Evolutionary conservation across 2,113 vertebrate species (phyloP).

Genomic region (Mormyrus iriodes): DNA sequence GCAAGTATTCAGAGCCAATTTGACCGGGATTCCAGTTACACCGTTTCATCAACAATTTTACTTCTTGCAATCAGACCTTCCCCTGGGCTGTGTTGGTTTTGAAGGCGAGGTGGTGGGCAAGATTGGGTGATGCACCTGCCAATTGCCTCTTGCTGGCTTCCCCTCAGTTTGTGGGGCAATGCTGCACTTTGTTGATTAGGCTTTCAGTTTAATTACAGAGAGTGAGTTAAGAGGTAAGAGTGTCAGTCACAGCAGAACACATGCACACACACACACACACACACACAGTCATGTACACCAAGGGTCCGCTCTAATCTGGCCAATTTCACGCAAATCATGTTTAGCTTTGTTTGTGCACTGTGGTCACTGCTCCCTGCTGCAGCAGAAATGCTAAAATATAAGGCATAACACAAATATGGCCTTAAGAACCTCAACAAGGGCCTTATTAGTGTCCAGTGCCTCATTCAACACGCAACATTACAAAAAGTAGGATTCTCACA

Average conservation of each 20-base stretch:
- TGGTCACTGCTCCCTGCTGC: background rate
- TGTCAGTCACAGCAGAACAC: background rate
- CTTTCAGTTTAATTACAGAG: background rate
- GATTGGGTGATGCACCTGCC: background rate
- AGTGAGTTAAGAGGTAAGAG: constrained; percentile 7
- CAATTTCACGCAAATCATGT: background rate
- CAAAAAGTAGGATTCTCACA: background rate
- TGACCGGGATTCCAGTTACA: background rate
- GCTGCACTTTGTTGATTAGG: constrained; percentile 9
- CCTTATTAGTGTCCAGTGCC: background rate
- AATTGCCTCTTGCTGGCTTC: constrained; percentile 9
- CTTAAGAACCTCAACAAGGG: background rate
- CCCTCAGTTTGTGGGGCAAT: background rate
- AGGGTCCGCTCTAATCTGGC: background rate
- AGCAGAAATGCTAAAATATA: background rate
- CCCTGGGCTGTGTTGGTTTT: background rate
- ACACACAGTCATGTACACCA: background rate
- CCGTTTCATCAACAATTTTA: background rate
- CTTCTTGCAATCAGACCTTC: background rate
- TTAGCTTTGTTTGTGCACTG: background rate
- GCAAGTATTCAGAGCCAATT: background rate
- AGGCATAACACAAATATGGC: background rate
- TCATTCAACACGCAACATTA: background rate
- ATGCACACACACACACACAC: background rate
- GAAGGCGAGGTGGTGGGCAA: background rate